Base-by-base conservation (phyloP, 2,113 vertebrate genomes). In the Alethe diademata region DNA sequence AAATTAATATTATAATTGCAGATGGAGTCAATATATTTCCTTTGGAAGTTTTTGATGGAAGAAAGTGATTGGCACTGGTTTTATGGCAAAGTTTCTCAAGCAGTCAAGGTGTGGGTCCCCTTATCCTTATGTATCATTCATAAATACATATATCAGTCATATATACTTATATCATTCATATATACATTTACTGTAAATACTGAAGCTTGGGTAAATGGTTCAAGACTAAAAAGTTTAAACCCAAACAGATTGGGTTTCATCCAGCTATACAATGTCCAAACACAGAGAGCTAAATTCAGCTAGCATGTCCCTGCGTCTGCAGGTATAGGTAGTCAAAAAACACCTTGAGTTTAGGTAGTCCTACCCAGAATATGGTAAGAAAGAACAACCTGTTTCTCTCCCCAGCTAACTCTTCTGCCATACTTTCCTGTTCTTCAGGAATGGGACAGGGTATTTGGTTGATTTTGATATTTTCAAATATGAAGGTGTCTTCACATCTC, bases 1-100 rank as follows among this genome's bases (percentile, higher is more conserved):
- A 90, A 92, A 88, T 54, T 79, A 88, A 51, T 86, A 38, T 33
- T 93, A 26, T 81, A 93, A 51, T 90, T 93, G 50, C 48, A 79
- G 58, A 75, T 48, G 53, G 71, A 94, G 24, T 78, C 36, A 71
- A 4, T 51, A 38, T 67, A 35, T 86, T 92, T 18, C 18, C n/a
- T 73, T 54, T 61, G 47, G 13, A 84, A 80, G 11, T 71, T 93
- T 71, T 78, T 86, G 67, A 19, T 53, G 56, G 33, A 86, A 76
- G 36, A 88, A 74, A 78, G 36, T 38, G 31, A 42, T 65, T 74
- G 16, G 6, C 31, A 40, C 20, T 70, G 48, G 18, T 48, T 92
- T 96, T 90, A 53, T 38, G 16, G 14, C 16, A 1, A 53, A 47
- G 90, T 93, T 81, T 84, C 53, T 62, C 70, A 53, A 74, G 53